phyloP scores from a whole-genome alignment of 2,888 invertebrate genomes.

The Diadromus collaris region DNA sequence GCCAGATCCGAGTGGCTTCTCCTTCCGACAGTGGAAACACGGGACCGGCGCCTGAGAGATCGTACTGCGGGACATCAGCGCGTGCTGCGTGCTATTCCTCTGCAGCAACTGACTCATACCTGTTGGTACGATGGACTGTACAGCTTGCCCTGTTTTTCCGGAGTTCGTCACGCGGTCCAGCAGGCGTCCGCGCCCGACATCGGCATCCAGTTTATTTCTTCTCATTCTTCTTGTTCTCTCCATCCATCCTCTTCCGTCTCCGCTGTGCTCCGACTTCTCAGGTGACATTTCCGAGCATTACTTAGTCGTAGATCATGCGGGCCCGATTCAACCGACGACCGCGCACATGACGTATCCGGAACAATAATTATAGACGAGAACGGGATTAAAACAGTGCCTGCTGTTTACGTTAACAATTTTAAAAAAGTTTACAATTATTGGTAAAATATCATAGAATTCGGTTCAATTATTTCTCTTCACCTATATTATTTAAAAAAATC shows the following conservation, averaged over 20 bases:
- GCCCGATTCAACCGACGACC: neutral
- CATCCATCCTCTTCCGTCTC: neutral
- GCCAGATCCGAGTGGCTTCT: slow-evolving; percentile 15
- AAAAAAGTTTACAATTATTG: too few relatives aligned
- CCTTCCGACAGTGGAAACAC: slow-evolving; percentile 45
- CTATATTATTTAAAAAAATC: too few relatives aligned
- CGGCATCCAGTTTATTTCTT: slow-evolving; percentile 57
- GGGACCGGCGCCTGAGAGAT: slow-evolving; percentile 50
- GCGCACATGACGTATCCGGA: neutral
- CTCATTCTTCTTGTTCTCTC: slow-evolving; percentile 26
- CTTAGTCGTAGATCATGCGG: neutral
- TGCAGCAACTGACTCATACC: slow-evolving; percentile 11
- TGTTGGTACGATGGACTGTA: neutral
- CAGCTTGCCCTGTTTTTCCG: slow-evolving; percentile 8
- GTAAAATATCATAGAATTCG: too few relatives aligned
- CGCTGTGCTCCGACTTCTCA: neutral
- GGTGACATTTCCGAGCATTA: neutral
- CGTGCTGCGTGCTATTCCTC: slow-evolving; percentile 48
- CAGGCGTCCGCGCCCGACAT: slow-evolving; percentile 53
- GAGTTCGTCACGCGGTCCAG: slow-evolving; percentile 15
- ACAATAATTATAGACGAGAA: neutral
- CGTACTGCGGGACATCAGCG: slow-evolving; percentile 43
- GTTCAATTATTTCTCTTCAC: too few relatives aligned
- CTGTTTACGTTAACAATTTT: neutral
- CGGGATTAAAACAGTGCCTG: neutral